A percentile compares a stretch with the other conserved stretches of the same genome.
phyloP scores from a whole-genome alignment of 2,113 vertebrate genomes.

The Anthoscopus minutus region DNA sequence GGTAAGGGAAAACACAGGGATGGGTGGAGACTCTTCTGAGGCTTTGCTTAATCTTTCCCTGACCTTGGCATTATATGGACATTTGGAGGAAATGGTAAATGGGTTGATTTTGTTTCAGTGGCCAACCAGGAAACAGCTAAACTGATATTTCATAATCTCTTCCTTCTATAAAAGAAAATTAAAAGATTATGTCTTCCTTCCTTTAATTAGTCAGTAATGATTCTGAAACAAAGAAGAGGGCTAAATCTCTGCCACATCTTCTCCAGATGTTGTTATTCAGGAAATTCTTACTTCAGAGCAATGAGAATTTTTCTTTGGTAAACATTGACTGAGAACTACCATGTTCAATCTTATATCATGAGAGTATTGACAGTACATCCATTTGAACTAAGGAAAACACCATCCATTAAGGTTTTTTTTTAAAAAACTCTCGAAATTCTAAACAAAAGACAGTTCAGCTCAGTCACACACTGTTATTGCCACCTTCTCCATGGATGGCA shows the following conservation, averaged over 20 bases:
- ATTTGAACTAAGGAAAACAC: neutral
- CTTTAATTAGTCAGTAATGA: constrained; percentile 33
- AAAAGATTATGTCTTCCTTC: constrained; percentile 39
- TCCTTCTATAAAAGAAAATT: constrained; percentile 14
- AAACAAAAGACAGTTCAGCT: neutral
- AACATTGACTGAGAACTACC: neutral
- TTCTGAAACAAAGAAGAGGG: neutral
- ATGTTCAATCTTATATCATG: neutral
- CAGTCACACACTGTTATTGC: neutral
- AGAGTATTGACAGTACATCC: neutral
- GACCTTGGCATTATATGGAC: neutral
- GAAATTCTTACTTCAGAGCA: neutral
- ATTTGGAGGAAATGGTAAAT: neutral
- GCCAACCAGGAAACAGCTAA: neutral
- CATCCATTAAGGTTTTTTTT: neutral
- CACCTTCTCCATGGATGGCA: neutral
- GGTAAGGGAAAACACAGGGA: constrained; percentile 63
- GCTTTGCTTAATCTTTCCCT: neutral
- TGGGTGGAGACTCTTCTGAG: neutral
- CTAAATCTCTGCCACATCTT: neutral
- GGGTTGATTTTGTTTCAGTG: neutral
- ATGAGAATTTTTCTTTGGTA: neutral
- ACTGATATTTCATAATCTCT: neutral
- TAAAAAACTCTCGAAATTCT: neutral
- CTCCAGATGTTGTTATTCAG: constrained; percentile 21